These are phyloP conservation scores for Ypsolopha sequella DNA, from an alignment of 2,888 invertebrate genomes.

Conservation along the genomic window DNA sequence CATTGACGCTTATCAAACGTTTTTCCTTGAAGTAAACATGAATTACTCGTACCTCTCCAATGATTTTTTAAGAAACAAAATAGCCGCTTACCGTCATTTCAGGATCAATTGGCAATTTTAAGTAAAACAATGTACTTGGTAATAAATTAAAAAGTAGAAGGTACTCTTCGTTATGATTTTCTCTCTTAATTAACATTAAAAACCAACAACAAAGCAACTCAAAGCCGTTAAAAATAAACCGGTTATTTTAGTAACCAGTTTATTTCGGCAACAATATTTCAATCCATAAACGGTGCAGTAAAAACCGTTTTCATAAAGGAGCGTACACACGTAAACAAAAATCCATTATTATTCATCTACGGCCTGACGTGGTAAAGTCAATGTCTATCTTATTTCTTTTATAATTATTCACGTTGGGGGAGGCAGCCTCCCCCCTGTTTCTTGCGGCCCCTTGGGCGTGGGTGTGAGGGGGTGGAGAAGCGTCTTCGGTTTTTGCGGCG, in stretches of 20 bases:
- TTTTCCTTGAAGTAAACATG: too few species aligned
- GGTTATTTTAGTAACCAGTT: slow-evolving; percentile 35
- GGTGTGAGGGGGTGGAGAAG: slow-evolving; percentile 37
- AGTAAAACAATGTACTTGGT: too few species aligned
- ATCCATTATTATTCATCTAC: slow-evolving; percentile 67
- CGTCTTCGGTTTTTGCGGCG: slow-evolving; percentile 71
- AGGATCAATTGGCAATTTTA: too few species aligned
- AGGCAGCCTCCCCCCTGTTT: slow-evolving; percentile 12
- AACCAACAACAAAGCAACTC: slow-evolving; percentile 8
- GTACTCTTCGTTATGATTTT: too few species aligned
- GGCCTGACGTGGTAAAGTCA: slow-evolving; percentile 61
- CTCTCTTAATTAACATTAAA: slow-evolving; percentile 5
- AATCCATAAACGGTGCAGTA: slow-evolving; percentile 32
- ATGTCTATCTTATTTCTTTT: slow-evolving; percentile 71
- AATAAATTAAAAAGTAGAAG: too few species aligned
- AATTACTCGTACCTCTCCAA: too few species aligned
- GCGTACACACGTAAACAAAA: slow-evolving; percentile 58
- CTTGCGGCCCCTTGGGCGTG: slow-evolving; percentile 23
- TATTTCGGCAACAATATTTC: slow-evolving; percentile 38
- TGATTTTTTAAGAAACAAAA: too few species aligned
- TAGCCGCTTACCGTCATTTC: too few species aligned
- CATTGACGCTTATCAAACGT: too few species aligned
- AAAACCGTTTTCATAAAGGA: slow-evolving; percentile 34
- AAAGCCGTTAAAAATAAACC: slow-evolving; percentile 10
- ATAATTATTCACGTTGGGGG: slow-evolving; percentile 63